These are phyloP conservation scores for Trinectes maculatus DNA, from an alignment of 2,113 vertebrate species.

Conservation along the genomic window DNA sequence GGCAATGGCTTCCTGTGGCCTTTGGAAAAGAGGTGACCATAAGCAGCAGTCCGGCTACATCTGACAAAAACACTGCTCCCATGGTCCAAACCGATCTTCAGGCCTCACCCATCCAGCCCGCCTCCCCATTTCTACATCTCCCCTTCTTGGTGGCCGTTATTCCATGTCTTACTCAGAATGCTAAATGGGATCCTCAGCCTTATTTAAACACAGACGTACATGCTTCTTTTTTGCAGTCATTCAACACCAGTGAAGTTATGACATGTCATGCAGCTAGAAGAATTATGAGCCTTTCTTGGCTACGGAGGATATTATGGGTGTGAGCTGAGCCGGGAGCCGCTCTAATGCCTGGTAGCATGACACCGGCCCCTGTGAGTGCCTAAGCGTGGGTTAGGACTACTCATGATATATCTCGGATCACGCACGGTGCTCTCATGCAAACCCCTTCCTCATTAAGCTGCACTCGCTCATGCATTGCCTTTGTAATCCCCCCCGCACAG, in stretches of 20 bases:
- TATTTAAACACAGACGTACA: conserved; percentile 56
- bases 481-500: conserved; percentile 52
- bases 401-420: conserved; percentile 59
- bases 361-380: conserved; percentile 45
- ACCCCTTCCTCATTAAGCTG: conserved; percentile 48
- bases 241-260: conserved; percentile 57
- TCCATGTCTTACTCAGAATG: conserved; percentile 52
- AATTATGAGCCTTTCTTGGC: conserved; percentile 46
- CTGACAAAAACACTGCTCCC: conserved; percentile 48
- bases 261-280: conserved; percentile 47
- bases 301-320: conserved; percentile 11
- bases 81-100: conserved; percentile 38
- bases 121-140: conserved; percentile 15
- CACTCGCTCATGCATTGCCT: conserved; percentile 40
- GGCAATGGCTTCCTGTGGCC: conserved; percentile 20
- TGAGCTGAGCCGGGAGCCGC: conserved; percentile 36
- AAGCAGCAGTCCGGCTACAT: conserved; percentile 62
- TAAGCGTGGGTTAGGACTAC: conserved; percentile 39
- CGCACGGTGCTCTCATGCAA: conserved; percentile 55
- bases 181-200: conserved; percentile 53
- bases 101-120: conserved; percentile 1
- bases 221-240: conserved; percentile 44
- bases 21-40: conserved; percentile 55
- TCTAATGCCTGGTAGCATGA: conserved; percentile 58
- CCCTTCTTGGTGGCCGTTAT: conserved; percentile 46